Base-by-base conservation (phyloP, 2,888 invertebrate genomes). In the Eueremaeus valkanovi region DNA sequence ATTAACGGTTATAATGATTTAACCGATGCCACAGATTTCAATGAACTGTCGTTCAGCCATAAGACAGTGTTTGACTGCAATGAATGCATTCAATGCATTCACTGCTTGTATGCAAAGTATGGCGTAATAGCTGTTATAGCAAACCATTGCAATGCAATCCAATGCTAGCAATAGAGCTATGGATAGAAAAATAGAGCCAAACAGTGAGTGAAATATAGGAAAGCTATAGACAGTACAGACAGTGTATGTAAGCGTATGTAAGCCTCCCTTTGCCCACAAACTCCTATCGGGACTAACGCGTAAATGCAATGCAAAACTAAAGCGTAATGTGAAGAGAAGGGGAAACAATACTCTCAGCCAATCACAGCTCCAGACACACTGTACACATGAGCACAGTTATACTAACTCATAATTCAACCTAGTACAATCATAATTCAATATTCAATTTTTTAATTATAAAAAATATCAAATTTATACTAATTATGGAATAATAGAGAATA, bases 211-310 rank as follows among this genome's bases (percentile, higher is more conserved):
- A n/a, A n/a, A n/a, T n/a, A n/a, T n/a, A n/a, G n/a, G n/a, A n/a
- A n/a, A n/a, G n/a, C n/a, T n/a, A n/a, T n/a, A n/a, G n/a, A n/a
- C n/a, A n/a, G n/a, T n/a, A n/a, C n/a, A n/a, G n/a, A n/a, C n/a
- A n/a, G n/a, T n/a, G n/a, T n/a, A n/a, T n/a, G n/a, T n/a, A n/a
- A n/a, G n/a, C 8, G 40, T 68, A 68, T 51, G 16, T 6, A 6
- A 9, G 63, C n/a, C 70, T 42, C 70, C 42, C 42, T 70, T 42
- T 24, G 45, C 21, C 21, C 16, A 40, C 42, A 45, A 24, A 27
- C 70, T 70, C 70, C 70, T 70, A 70, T 70, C 70, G 70, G 70
- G 70, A 70, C 70, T 70, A 42, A 70, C 42, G 31, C 61, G 31
- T 61, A 61, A 61, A 61, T 33, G 61, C 61, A 61, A 31, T 33